Conservation (phyloP, 2,113 vertebrate genomes). For the Xiphias gladius region DNA sequence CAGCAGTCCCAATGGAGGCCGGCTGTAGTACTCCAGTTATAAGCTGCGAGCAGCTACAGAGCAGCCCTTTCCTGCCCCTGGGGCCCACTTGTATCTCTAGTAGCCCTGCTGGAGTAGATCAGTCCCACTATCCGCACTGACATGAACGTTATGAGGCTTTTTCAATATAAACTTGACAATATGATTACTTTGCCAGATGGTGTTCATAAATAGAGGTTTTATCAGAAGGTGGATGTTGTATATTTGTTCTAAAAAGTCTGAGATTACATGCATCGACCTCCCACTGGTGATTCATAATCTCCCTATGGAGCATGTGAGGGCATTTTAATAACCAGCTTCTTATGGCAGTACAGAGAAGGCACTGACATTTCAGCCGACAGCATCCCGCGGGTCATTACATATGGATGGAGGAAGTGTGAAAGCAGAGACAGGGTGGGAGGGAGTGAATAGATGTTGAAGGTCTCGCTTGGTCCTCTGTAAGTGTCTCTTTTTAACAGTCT, state of each 20-base stretch:
- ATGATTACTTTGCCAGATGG: background rate
- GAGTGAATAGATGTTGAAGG: slow-evolving; percentile 38
- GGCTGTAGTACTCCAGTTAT: slow-evolving; percentile 45
- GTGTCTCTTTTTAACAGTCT: slow-evolving; percentile 51
- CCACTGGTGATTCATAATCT: slow-evolving; percentile 37
- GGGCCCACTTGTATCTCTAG: slow-evolving; percentile 44
- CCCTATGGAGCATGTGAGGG: slow-evolving; percentile 41
- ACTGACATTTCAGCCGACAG: slow-evolving; percentile 38
- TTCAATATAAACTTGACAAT: slow-evolving; percentile 10
- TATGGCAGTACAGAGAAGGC: background rate
- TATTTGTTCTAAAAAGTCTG: background rate
- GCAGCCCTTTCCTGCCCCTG: slow-evolving; percentile 28
- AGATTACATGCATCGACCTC: background rate
- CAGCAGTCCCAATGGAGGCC: slow-evolving; percentile 46
- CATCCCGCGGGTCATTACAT: slow-evolving; percentile 55
- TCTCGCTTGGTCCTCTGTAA: slow-evolving; percentile 44
- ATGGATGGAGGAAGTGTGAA: slow-evolving; percentile 61
- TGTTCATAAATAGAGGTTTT: background rate
- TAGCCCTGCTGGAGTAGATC: slow-evolving; percentile 22
- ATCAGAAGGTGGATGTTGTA: slow-evolving; percentile 12
- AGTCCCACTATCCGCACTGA: slow-evolving; percentile 1
- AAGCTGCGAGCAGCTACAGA: slow-evolving; percentile 43
- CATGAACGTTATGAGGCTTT: background rate
- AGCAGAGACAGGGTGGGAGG: slow-evolving; percentile 37
- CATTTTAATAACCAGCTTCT: slow-evolving; percentile 49